Evolutionary conservation across 2,113 vertebrate species (phyloP).

Genomic region (Alaudala cheleensis): DNA sequence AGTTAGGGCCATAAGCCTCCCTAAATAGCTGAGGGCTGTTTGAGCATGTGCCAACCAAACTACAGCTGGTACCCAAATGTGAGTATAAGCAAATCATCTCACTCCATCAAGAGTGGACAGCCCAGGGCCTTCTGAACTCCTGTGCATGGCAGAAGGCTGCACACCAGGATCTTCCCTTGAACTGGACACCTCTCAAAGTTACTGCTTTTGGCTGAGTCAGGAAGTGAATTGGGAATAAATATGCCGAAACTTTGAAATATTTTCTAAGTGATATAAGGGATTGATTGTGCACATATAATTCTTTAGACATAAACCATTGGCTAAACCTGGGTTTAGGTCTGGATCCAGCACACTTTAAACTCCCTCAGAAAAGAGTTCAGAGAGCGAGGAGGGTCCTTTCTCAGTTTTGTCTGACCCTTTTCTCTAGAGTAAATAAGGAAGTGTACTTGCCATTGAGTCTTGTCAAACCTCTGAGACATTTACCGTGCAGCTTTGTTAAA

Average conservation of each 20-base stretch:
- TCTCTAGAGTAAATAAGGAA: neutral
- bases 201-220: neutral
- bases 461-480: neutral
- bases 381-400: neutral
- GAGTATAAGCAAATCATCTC: neutral
- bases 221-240: neutral
- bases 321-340: neutral
- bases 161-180: neutral
- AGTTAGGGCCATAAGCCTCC: neutral
- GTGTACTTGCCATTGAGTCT: neutral
- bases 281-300: neutral
- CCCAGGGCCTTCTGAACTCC: neutral
- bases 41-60: neutral
- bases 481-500: neutral
- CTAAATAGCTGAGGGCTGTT: neutral
- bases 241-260: neutral
- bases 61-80: rapidly evolving
- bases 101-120: neutral
- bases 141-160: neutral
- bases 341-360: neutral
- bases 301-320: neutral
- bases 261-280: neutral
- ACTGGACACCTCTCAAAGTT: neutral
- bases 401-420: neutral
- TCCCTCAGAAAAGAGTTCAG: neutral